Percentiles rank a stretch among this genome's conserved stretches.
Conservation (phyloP, 1,140 invertebrate species). For the Drosophila setifemur region DNA sequence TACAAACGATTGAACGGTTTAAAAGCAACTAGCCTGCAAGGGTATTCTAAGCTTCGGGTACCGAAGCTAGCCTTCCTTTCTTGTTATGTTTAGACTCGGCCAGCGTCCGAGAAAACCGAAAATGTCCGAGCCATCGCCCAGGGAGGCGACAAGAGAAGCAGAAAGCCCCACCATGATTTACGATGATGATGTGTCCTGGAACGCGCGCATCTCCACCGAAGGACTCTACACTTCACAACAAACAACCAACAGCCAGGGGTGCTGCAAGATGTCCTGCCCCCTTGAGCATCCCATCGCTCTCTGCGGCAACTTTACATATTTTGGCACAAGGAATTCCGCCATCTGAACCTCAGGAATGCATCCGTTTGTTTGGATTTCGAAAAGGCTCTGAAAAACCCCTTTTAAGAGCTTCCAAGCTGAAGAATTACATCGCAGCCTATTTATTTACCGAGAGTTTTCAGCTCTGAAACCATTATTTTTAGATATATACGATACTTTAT, state of each 20-base stretch:
- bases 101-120: constrained; percentile 56
- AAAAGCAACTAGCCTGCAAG: no score
- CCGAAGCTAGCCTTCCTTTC: no score
- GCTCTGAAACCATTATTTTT: no score
- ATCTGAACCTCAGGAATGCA: constrained; percentile 35
- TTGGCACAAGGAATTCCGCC: constrained; percentile 36
- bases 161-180: constrained; percentile 77
- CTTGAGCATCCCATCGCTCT: not conserved
- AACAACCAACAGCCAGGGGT: constrained; percentile 12
- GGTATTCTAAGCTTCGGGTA: no score
- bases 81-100: constrained; percentile 70
- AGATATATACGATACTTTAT: no score
- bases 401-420: not conserved
- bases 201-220: constrained; percentile 53
- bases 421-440: no score
- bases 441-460: not conserved
- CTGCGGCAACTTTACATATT: constrained; percentile 35
- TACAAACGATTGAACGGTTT: no score
- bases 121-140: constrained; percentile 36
- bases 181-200: constrained; percentile 75
- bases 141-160: constrained; percentile 40
- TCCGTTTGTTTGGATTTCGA: constrained; percentile 25
- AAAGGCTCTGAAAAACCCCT: not conserved
- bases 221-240: constrained; percentile 11
- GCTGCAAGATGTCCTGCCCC: constrained; percentile 33